Percentiles rank a stretch among this genome's conserved stretches.
Evolutionary conservation across 1,140 invertebrate species (phyloP).

Genomic region (Daktulosphaira vitifoliae): DNA sequence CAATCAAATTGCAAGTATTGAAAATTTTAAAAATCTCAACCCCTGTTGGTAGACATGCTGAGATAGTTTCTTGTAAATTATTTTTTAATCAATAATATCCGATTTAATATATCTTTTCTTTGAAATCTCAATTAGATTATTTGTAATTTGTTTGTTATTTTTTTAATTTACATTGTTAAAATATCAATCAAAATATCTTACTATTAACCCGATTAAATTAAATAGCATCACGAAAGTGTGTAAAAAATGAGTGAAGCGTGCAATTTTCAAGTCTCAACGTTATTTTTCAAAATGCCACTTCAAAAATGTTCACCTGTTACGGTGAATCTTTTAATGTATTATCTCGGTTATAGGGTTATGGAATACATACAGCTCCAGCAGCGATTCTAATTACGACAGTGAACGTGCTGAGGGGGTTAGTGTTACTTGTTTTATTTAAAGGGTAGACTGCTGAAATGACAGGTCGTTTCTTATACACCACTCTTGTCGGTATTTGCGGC

Average conservation of each 20-base stretch:
- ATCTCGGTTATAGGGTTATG: conserved; percentile 9
- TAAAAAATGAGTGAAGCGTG: background rate
- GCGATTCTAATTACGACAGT: conserved; percentile 14
- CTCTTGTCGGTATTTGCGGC: background rate
- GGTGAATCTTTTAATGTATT: background rate
- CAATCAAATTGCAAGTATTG: too few relatives aligned
- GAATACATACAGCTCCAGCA: conserved; percentile 7
- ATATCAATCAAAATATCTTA: too few relatives aligned
- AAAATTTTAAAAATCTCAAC: too few relatives aligned
- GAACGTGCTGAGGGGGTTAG: background rate
- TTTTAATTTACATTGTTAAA: too few relatives aligned
- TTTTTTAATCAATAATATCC: too few relatives aligned
- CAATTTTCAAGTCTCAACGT: conserved; percentile 1
- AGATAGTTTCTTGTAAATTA: too few relatives aligned
- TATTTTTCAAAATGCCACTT: conserved; percentile 20
- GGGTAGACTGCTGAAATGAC: conserved; percentile 8
- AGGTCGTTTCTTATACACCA: background rate
- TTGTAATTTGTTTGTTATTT: too few relatives aligned
- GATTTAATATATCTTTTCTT: too few relatives aligned
- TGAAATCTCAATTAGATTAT: too few relatives aligned
- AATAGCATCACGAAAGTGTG: background rate
- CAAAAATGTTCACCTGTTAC: conserved; percentile 11
- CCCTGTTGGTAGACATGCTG: too few relatives aligned
- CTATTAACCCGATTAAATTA: too few relatives aligned
- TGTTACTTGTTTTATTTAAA: conserved; percentile 22